A percentile compares a stretch with the other conserved stretches of the same genome.
phyloP scores from a whole-genome alignment of 2,888 invertebrate genomes.

The Platycheirus albimanus region DNA sequence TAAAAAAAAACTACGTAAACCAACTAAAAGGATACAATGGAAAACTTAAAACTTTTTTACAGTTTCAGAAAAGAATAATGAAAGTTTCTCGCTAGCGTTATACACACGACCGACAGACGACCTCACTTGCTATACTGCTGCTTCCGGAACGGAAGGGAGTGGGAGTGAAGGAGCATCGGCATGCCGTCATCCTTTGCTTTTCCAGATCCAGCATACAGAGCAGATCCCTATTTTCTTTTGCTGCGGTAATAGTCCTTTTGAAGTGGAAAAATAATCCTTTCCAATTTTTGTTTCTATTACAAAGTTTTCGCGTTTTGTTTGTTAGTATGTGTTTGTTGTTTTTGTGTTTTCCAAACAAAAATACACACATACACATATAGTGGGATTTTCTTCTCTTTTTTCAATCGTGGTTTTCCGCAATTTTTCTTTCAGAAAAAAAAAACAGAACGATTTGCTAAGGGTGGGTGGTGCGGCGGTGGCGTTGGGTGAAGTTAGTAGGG shows the following conservation, averaged over 20 bases:
- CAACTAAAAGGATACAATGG: constrained; percentile 53
- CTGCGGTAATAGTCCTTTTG: constrained; percentile 62
- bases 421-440: constrained; percentile 20
- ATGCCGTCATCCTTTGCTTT: constrained; percentile 16
- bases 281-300: constrained; percentile 71
- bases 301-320: constrained; percentile 51
- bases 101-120: not conserved
- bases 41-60: constrained; percentile 62
- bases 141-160: no score
- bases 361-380: constrained; percentile 11
- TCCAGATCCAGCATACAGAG: not conserved
- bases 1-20: not conserved
- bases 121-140: not conserved
- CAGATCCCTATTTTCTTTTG: constrained; percentile 55
- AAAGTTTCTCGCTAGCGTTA: constrained; percentile 44
- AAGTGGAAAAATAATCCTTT: constrained; percentile 72
- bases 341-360: constrained; percentile 17
- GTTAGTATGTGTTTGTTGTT: constrained; percentile 16
- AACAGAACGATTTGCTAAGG: constrained; percentile 15
- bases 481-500: constrained; percentile 7
- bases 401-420: constrained; percentile 24
- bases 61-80: constrained; percentile 62
- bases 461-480: no score
- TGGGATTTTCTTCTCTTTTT: constrained; percentile 10
- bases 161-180: not conserved